Conservation (phyloP, 2,888 invertebrate species). For the Dorcus hopei region DNA sequence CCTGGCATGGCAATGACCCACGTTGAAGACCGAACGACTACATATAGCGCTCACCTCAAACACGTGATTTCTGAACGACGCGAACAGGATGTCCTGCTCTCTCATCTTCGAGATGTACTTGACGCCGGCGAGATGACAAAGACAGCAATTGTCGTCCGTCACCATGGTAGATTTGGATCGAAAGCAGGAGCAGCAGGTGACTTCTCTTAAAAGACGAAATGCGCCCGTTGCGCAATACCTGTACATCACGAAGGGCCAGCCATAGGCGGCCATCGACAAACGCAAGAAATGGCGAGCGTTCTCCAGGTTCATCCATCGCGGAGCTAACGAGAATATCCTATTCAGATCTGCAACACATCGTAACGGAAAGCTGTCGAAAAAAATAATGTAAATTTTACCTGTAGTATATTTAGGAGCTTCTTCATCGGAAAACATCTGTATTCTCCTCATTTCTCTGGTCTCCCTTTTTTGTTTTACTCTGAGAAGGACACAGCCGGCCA, state of each 20-base stretch:
- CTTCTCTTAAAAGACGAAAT: slow-evolving; percentile 65
- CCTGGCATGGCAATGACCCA: no score
- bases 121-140: slow-evolving; percentile 83
- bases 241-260: slow-evolving; percentile 84
- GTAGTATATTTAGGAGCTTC: slow-evolving; percentile 62
- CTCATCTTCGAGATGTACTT: slow-evolving; percentile 71
- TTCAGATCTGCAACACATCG: slow-evolving; percentile 47
- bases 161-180: slow-evolving; percentile 59
- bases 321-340: slow-evolving; percentile 61
- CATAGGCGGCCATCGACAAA: slow-evolving; percentile 80
- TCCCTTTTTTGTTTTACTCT: slow-evolving; percentile 73
- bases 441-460: slow-evolving; percentile 66
- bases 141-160: slow-evolving; percentile 86
- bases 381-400: slow-evolving; percentile 42
- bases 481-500: slow-evolving; percentile 83
- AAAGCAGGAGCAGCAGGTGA: slow-evolving; percentile 70
- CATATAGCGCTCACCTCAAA: slow-evolving; percentile 62
- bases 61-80: slow-evolving; percentile 81
- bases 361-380: background rate
- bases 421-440: slow-evolving; percentile 61
- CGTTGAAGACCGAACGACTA: no score
- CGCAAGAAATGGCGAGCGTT: slow-evolving; percentile 74
- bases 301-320: slow-evolving; percentile 78
- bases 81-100: slow-evolving; percentile 79
- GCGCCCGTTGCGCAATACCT: slow-evolving; percentile 72